These are phyloP conservation scores for Nyctibius grandis DNA, from an alignment of 2,797 vertebrate species.

Conservation along the genomic window DNA sequence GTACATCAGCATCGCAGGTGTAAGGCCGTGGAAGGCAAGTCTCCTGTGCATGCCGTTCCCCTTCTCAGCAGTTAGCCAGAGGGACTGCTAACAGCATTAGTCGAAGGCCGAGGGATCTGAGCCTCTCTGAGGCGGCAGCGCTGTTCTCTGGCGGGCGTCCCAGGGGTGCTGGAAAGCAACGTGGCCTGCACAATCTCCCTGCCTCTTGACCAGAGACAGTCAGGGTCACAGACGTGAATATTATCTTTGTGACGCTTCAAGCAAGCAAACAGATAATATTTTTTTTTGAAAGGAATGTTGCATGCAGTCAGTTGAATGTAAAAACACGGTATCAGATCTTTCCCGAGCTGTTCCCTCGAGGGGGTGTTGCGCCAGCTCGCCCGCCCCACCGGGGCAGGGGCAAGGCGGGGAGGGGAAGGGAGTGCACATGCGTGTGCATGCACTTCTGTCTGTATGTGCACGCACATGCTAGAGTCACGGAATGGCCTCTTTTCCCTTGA, in stretches of 20 bases:
- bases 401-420: not conserved
- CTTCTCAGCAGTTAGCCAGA: not conserved
- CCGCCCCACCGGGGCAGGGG: not conserved
- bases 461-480: not conserved
- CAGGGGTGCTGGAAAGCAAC: constrained; percentile 24
- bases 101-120: not conserved
- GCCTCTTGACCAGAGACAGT: constrained; percentile 59
- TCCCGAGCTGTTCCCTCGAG: not conserved
- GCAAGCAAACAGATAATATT: constrained; percentile 41
- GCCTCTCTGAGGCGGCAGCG: not conserved
- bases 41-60: not conserved
- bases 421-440: not conserved
- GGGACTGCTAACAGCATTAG: not conserved
- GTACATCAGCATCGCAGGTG: rapidly evolving
- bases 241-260: constrained; percentile 43
- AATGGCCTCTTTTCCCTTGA: not conserved
- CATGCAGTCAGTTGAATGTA: constrained; percentile 19
- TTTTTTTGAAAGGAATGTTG: not conserved
- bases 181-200: constrained; percentile 28
- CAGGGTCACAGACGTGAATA: constrained; percentile 58
- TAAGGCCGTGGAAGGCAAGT: not conserved
- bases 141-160: constrained; percentile 18
- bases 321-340: constrained; percentile 28
- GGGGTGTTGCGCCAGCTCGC: not conserved
- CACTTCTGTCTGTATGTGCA: not conserved